Evolutionary conservation across 1,140 invertebrate genomes (phyloP).

Genomic region (Drosophila lacertosa): DNA sequence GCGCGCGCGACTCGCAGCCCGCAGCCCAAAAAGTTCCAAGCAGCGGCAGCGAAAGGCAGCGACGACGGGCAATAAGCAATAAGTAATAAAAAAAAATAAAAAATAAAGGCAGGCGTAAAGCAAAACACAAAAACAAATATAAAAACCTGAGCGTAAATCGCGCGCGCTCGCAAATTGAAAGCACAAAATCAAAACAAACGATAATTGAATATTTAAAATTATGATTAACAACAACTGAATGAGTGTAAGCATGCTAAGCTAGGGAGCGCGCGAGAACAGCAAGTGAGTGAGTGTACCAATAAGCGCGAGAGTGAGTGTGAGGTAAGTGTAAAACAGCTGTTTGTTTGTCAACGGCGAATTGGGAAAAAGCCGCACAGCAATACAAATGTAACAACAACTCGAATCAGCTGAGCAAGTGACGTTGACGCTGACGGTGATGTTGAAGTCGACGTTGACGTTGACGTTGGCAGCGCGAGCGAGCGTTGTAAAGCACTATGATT

Average conservation of each 20-base stretch:
- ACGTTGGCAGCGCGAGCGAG: background rate
- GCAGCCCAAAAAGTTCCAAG: slow-evolving; percentile 56
- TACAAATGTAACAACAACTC: slow-evolving; percentile 45
- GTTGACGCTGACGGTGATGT: background rate
- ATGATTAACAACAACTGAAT: slow-evolving; percentile 69
- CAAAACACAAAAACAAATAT: slow-evolving; percentile 37
- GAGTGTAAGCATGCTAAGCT: no score
- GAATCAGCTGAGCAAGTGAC: slow-evolving; percentile 38
- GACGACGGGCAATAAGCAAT: slow-evolving; percentile 45
- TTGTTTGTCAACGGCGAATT: slow-evolving; percentile 67
- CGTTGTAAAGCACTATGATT: slow-evolving; percentile 43
- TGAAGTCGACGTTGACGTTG: background rate
- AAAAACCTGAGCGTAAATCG: slow-evolving; percentile 63
- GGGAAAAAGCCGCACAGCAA: slow-evolving; percentile 57
- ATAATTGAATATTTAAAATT: slow-evolving; percentile 83
- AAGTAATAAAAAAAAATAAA: slow-evolving; percentile 21
- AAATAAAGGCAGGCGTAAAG: slow-evolving; percentile 30
- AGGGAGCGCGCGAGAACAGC: background rate
- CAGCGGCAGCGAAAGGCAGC: slow-evolving; percentile 42
- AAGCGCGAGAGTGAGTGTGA: slow-evolving; percentile 5
- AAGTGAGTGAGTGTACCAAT: slow-evolving; percentile 4
- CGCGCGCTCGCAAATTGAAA: slow-evolving; percentile 77
- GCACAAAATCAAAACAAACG: slow-evolving; percentile 79
- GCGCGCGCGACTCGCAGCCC: slow-evolving; percentile 36
- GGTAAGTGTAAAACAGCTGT: slow-evolving; percentile 61